Evolutionary conservation across 2,888 invertebrate genomes (phyloP).

Genomic region (Cataglyphis livida): DNA sequence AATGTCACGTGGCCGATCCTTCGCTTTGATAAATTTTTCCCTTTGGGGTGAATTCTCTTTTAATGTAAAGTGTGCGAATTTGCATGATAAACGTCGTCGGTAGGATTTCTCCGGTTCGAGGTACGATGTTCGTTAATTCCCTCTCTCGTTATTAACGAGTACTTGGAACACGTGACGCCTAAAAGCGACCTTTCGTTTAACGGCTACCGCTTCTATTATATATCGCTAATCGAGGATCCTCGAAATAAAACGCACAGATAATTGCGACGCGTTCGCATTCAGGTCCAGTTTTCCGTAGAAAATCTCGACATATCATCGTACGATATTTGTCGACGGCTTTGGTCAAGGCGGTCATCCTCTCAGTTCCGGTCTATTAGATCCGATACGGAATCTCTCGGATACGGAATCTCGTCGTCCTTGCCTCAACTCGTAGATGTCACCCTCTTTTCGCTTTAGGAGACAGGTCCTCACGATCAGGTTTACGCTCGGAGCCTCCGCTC

Average conservation of each 20-base stretch:
- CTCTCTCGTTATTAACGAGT: slow-evolving; percentile 54
- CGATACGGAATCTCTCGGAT: slow-evolving; percentile 78
- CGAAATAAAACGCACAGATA: not conserved
- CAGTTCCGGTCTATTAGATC: slow-evolving; percentile 84
- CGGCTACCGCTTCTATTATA: not conserved
- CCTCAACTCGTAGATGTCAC: slow-evolving; percentile 55
- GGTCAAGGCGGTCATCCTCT: slow-evolving; percentile 81
- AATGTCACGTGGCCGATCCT: not conserved
- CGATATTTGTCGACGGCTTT: slow-evolving; percentile 35
- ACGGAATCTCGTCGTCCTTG: slow-evolving; percentile 72
- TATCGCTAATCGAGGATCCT: not conserved
- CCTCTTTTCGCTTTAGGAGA: slow-evolving; percentile 57
- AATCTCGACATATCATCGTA: slow-evolving; percentile 61
- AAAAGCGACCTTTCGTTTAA: slow-evolving; percentile 58
- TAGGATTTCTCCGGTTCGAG: slow-evolving; percentile 52
- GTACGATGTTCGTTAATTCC: slow-evolving; percentile 47
- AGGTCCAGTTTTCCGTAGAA: slow-evolving; percentile 49
- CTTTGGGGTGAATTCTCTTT: slow-evolving; percentile 23
- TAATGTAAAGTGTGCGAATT: slow-evolving; percentile 58
- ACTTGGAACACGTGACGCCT: slow-evolving; percentile 39
- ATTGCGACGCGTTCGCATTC: slow-evolving; percentile 52
- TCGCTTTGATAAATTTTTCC: slow-evolving; percentile 12
- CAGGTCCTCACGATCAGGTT: slow-evolving; percentile 39
- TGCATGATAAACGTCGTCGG: slow-evolving; percentile 64
- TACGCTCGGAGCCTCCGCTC: slow-evolving; percentile 59